phyloP scores from a whole-genome alignment of 2,888 invertebrate species.

The Brachyopa scutellaris region DNA sequence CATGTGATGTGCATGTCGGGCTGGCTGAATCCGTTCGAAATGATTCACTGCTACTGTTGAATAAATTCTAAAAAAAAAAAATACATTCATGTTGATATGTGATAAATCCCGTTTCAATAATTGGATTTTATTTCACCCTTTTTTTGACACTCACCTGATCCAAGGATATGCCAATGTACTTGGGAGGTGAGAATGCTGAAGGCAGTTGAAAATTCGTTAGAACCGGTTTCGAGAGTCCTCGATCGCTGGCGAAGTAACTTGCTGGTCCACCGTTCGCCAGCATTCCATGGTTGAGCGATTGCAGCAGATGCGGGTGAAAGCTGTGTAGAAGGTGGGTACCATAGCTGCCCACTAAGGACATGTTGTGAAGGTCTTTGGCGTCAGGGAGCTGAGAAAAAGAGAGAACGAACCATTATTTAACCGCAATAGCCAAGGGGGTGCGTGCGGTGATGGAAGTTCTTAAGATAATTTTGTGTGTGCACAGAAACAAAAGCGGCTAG shows the following conservation, averaged over 20 bases:
- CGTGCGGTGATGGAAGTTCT: slow-evolving; percentile 32
- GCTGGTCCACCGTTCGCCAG: slow-evolving; percentile 82
- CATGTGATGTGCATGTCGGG: slow-evolving; percentile 85
- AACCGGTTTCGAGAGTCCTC: slow-evolving; percentile 83
- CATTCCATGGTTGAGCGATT: slow-evolving; percentile 85
- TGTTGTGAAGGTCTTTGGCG: slow-evolving; percentile 85
- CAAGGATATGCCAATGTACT: slow-evolving; percentile 83
- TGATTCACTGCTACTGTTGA: slow-evolving; percentile 81
- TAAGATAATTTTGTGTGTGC: slow-evolving; percentile 56
- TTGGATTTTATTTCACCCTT: slow-evolving; percentile 66
- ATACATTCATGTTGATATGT: slow-evolving; percentile 55
- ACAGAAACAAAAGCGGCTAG: slow-evolving; percentile 34
- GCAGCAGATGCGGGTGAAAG: slow-evolving; percentile 88
- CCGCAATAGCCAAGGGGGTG: slow-evolving; percentile 12
- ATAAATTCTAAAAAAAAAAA: slow-evolving; percentile 78
- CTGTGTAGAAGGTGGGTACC: slow-evolving; percentile 88
- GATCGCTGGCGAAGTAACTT: slow-evolving; percentile 81
- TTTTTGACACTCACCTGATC: slow-evolving; percentile 79
- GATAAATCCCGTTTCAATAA: slow-evolving; percentile 69
- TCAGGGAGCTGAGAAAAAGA: slow-evolving; percentile 81
- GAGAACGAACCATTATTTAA: slow-evolving; percentile 40
- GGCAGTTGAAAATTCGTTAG: slow-evolving; percentile 87
- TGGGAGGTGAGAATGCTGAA: slow-evolving; percentile 88
- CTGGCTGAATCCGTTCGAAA: slow-evolving; percentile 85
- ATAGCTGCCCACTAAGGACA: slow-evolving; percentile 86